These are phyloP conservation scores for Poicephalus meyeri DNA, from an alignment of 2,113 vertebrate species.

Conservation along the genomic window DNA sequence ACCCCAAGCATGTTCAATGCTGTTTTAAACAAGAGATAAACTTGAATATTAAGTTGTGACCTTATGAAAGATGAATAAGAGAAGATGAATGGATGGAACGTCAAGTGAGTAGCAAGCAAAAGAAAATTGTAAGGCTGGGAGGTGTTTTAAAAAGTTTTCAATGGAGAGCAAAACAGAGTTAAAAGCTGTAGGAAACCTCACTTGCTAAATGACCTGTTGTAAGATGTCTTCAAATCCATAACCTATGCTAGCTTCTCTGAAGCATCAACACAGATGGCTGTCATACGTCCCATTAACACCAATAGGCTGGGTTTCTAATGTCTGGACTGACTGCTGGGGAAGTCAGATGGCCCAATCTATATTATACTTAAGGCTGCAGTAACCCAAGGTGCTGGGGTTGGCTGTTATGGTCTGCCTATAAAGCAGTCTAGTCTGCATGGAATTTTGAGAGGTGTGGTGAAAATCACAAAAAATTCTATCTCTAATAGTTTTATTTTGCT, in stretches of 20 bases:
- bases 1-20: background rate
- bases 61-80: background rate
- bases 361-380: conserved; percentile 4
- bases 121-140: background rate
- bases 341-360: background rate
- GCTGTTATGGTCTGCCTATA: background rate
- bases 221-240: background rate
- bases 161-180: background rate
- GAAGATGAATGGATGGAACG: background rate
- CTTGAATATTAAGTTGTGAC: background rate
- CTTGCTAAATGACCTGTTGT: background rate
- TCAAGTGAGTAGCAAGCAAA: background rate
- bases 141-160: background rate
- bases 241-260: background rate
- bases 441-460: conserved; percentile 67
- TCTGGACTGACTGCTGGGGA: background rate
- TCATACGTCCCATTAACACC: background rate
- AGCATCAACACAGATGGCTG: background rate
- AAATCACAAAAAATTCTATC: conserved; percentile 51
- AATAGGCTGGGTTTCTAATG: background rate
- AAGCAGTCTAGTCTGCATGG: conserved; percentile 19
- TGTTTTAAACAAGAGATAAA: background rate
- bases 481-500: conserved; percentile 69
- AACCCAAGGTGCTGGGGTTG: background rate
- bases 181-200: background rate